Evolutionary conservation across 2,888 invertebrate species (phyloP).

Genomic region (Octodonta nipae): DNA sequence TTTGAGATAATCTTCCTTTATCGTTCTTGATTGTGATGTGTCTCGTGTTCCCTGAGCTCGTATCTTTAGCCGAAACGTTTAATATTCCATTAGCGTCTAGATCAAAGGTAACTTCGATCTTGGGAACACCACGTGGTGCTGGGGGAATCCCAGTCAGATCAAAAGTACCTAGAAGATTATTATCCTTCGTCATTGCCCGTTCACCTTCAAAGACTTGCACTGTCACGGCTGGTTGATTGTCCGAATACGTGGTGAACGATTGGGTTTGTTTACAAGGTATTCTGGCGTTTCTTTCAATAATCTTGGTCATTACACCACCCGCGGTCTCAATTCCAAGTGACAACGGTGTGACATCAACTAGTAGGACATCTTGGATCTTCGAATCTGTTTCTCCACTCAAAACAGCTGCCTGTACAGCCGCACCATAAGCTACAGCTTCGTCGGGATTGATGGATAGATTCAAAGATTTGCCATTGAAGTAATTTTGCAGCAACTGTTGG

Average conservation of each 20-base stretch:
- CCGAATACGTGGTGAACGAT: constrained; percentile 50
- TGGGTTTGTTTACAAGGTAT: constrained; percentile 42
- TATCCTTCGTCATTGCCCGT: constrained; percentile 66
- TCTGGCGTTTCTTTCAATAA: constrained; percentile 42
- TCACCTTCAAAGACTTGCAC: constrained; percentile 62
- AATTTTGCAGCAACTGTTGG: constrained; percentile 58
- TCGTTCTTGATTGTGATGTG: constrained; percentile 74
- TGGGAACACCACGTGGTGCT: constrained; percentile 52
- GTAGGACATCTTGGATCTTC: constrained; percentile 57
- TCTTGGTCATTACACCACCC: constrained; percentile 58
- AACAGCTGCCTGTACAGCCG: constrained; percentile 30
- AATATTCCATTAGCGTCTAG: constrained; percentile 61
- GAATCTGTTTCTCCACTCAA: constrained; percentile 41
- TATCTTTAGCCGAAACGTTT: constrained; percentile 45
- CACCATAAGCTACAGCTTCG: constrained; percentile 31
- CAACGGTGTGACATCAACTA: constrained; percentile 54
- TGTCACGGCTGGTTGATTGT: constrained; percentile 55
- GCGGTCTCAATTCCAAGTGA: constrained; percentile 66
- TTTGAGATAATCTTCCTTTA: constrained; percentile 65
- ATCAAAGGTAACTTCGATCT: constrained; percentile 59
- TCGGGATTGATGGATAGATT: constrained; percentile 31
- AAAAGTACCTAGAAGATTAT: constrained; percentile 53
- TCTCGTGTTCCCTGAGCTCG: constrained; percentile 49
- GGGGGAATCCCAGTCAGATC: constrained; percentile 55
- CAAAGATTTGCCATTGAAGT: constrained; percentile 46